Percentiles rank a stretch among this genome's conserved stretches.
Evolutionary conservation across 2,113 vertebrate genomes (phyloP).

Genomic region (Brachypodius melanocephalos): DNA sequence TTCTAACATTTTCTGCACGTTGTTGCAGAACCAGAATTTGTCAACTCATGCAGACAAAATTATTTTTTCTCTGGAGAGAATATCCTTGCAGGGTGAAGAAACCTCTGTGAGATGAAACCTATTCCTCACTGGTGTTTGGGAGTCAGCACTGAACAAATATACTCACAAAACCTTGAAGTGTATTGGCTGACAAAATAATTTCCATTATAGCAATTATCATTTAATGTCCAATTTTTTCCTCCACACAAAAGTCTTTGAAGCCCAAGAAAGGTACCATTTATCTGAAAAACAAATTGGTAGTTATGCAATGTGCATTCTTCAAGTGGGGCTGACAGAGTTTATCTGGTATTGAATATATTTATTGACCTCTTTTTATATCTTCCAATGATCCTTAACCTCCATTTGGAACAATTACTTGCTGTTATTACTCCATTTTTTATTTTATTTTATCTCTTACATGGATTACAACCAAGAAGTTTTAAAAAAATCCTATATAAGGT

Average conservation of each 20-base stretch:
- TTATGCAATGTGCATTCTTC: not conserved
- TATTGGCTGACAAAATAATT: not conserved
- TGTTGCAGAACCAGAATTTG: not conserved
- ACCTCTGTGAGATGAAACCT: not conserved
- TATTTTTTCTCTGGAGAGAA: not conserved
- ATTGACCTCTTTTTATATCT: not conserved
- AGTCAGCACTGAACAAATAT: not conserved
- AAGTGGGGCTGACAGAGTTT: not conserved
- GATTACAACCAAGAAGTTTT: not conserved
- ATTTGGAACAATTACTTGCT: not conserved
- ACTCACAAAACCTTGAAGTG: not conserved
- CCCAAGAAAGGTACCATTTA: not conserved
- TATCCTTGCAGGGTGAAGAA: not conserved
- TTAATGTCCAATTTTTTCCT: not conserved
- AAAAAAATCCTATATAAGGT: not conserved
- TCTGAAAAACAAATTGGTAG: not conserved
- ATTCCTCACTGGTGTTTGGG: not conserved
- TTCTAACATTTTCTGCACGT: not conserved
- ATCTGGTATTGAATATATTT: not conserved
- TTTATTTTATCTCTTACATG: not conserved
- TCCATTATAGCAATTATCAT: not conserved
- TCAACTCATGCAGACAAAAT: not conserved
- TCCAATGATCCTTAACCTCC: not conserved
- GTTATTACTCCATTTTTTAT: not conserved
- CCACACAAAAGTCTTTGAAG: not conserved